These are phyloP conservation scores for Papilio aristodemus DNA, from an alignment of 1,140 invertebrate genomes.

Conservation along the genomic window DNA sequence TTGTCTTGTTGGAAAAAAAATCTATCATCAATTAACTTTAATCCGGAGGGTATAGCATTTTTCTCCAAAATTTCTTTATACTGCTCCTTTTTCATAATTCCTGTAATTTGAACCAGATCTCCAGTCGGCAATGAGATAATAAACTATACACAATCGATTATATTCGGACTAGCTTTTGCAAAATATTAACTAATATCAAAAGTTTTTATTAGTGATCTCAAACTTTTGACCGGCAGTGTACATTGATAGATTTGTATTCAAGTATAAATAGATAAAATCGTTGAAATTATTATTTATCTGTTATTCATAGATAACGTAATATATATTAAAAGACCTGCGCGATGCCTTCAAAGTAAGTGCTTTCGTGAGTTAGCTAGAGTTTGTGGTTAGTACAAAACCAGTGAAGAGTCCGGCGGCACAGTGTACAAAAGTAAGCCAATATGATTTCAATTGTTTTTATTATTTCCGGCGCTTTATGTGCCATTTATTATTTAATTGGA, in stretches of 20 bases:
- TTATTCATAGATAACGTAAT: background rate
- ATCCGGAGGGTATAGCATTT: conserved; percentile 34
- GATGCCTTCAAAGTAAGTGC: background rate
- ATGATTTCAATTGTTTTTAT: conserved; percentile 10
- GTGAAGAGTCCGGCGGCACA: background rate
- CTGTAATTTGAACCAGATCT: conserved; percentile 2
- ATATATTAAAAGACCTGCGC: background rate
- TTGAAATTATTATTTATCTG: too few species aligned
- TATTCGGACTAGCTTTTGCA: too few species aligned
- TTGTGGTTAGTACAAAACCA: background rate
- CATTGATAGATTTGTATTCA: too few species aligned
- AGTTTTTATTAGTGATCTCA: too few species aligned
- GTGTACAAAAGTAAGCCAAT: background rate
- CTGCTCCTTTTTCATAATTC: conserved; percentile 5
- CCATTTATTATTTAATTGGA: conserved; percentile 29
- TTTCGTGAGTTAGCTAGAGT: background rate
- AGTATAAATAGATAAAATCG: too few species aligned
- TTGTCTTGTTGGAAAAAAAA: conserved; percentile 40
- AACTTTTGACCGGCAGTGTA: too few species aligned
- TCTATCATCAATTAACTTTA: conserved; percentile 34
- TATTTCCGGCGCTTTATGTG: background rate
- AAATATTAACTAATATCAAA: too few species aligned
- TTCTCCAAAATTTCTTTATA: conserved; percentile 35
- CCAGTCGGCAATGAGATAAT: too few species aligned
- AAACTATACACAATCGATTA: too few species aligned